phyloP scores from a whole-genome alignment of 2,113 vertebrate species.

The Calonectris borealis region DNA sequence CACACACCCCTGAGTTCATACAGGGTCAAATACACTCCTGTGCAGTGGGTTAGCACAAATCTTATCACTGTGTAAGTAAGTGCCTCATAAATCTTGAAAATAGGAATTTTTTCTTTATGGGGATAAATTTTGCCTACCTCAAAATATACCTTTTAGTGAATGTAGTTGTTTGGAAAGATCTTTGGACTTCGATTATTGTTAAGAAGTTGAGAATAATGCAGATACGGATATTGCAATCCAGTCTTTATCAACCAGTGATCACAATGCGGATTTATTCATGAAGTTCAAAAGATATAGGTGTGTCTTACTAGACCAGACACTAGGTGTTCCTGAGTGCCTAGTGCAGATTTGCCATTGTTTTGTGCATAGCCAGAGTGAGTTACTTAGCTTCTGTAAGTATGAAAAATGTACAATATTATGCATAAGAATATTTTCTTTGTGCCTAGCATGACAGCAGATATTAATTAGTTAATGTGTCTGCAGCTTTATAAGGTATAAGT shows the following conservation, averaged over 20 bases:
- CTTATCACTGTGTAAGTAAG: background rate
- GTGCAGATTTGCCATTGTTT: background rate
- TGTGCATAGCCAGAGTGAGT: background rate
- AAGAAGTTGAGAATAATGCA: background rate
- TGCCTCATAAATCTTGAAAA: slow-evolving; percentile 6
- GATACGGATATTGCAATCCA: background rate
- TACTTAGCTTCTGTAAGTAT: background rate
- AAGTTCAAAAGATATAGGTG: background rate
- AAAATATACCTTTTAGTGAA: background rate
- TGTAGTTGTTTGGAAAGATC: background rate
- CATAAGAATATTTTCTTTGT: background rate
- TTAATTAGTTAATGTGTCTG: background rate
- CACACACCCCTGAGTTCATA: background rate
- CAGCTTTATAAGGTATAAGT: background rate
- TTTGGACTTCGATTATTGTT: background rate
- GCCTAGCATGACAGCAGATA: background rate
- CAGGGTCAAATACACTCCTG: background rate
- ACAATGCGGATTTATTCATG: background rate
- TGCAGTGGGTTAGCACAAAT: background rate
- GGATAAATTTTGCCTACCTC: background rate
- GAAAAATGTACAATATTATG: background rate
- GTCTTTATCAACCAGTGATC: background rate
- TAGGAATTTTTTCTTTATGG: background rate
- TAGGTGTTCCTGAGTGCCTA: background rate
- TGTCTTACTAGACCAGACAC: background rate